Conservation (phyloP, 1,140 invertebrate species). For the Bombus terrestris region DNA sequence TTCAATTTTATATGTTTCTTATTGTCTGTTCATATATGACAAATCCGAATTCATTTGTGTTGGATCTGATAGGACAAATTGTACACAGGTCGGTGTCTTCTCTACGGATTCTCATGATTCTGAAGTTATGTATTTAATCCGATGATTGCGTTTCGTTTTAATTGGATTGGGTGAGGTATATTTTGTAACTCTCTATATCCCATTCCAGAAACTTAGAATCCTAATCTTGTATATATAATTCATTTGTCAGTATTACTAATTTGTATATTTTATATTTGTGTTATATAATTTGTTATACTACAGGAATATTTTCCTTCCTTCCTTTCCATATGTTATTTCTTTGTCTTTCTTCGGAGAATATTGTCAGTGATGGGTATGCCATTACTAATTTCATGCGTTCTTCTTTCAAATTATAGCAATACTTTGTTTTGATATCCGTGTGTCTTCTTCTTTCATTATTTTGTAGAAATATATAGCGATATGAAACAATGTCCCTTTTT, state of each 20-base stretch:
- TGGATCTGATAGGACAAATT: not conserved
- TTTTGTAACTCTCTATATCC: too few species aligned
- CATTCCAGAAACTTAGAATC: not conserved
- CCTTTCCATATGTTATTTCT: not conserved
- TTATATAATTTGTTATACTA: not conserved
- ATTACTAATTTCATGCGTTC: not conserved
- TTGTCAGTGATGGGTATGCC: not conserved
- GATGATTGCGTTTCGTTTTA: not conserved
- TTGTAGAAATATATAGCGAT: not conserved
- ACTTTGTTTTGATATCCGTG: not conserved
- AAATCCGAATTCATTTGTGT: not conserved
- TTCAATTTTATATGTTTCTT: not conserved
- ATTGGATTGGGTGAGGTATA: not conserved
- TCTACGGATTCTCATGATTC: not conserved
- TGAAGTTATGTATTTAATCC: not conserved
- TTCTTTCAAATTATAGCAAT: not conserved
- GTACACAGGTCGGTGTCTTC: not conserved
- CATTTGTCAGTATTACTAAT: not conserved
- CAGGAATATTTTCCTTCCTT: too few species aligned
- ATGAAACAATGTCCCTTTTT: not conserved
- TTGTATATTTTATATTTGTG: not conserved
- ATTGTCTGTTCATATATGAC: too few species aligned
- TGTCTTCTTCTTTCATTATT: not conserved
- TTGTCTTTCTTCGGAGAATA: not conserved
- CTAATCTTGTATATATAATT: not conserved